Base-by-base conservation (phyloP, 2,888 invertebrate species). In the Argyra leucocephala region DNA sequence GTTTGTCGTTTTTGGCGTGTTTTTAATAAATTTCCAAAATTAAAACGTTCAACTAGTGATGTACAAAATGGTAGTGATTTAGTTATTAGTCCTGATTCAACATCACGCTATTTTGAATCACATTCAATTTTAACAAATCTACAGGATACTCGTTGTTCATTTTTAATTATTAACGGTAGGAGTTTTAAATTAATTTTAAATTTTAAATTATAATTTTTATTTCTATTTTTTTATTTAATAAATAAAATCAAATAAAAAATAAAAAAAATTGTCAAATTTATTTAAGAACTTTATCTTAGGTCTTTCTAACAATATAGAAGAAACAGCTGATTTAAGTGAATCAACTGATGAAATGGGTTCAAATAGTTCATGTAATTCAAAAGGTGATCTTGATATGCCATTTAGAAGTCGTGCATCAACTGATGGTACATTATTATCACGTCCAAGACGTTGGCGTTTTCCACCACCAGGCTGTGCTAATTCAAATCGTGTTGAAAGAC, bases 361-460 rank as follows among this genome's bases (percentile, higher is more conserved):
- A 71, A 72, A 76, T 74, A 72, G 71, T 74, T 74, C 70, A 72
- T 81, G 82, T 65, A 79, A 71, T 82, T 83, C 64, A 71, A 82
- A 63, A 68, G 75, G 71, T 70, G 77, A 76, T 62, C 71, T 78
- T 3, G 76, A 76, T 65, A 71, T 78, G 21, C 87, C 87, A 70
- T 91, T 91, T 78, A 82, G 90, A 15, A 86, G 85, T 62, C 82
- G 91, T 60, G 90, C 90, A 61, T 89, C 88, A 69, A 91, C 91
- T 0, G 90, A 90, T 75, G 86, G 87, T 9, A 83, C 84, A 64
- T 74, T 85, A 59, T 76, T 78, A 63, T 86, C 88, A 22, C 81
- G 84, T 15, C 86, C 86, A 0, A 81, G 86, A 67, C 78, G 85
- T 59, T 84, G 85, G 76, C 81, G 87, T 5, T 83, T 82, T 72